Conservation (phyloP, 2,888 invertebrate genomes). For the Venusia cambrica region DNA sequence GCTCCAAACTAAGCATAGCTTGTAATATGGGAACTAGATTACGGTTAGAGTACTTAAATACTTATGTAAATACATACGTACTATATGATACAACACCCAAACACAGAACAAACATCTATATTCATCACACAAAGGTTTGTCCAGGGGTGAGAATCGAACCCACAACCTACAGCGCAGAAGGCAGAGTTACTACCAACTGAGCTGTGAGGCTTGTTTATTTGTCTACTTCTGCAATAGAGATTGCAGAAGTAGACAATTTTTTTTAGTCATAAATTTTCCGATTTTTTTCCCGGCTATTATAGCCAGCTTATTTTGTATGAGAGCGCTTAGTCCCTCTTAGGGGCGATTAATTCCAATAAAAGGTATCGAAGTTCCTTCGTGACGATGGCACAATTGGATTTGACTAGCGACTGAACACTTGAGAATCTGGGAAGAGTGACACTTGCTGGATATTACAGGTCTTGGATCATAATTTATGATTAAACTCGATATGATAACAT, state of each 20-base stretch:
- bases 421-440: slow-evolving; percentile 18
- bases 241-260: too few relatives aligned
- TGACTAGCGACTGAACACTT: slow-evolving; percentile 26
- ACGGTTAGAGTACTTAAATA: too few relatives aligned
- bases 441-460: slow-evolving; percentile 5
- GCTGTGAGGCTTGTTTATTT: background rate
- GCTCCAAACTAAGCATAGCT: too few relatives aligned
- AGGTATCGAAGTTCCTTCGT: slow-evolving; percentile 35
- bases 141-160: too few relatives aligned
- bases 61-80: too few relatives aligned
- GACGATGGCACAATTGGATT: slow-evolving; percentile 46
- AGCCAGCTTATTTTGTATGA: background rate
- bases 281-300: background rate
- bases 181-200: too few relatives aligned
- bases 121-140: too few relatives aligned
- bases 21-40: too few relatives aligned
- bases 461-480: background rate
- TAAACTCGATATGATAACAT: background rate
- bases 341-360: slow-evolving; percentile 55
- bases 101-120: too few relatives aligned
- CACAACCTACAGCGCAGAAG: too few relatives aligned
- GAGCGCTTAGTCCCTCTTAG: slow-evolving; percentile 60
- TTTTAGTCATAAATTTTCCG: background rate
- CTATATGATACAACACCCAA: too few relatives aligned
- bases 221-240: background rate